Evolutionary conservation across 2,888 invertebrate genomes (phyloP).

Genomic region (Agriotes lineatus): DNA sequence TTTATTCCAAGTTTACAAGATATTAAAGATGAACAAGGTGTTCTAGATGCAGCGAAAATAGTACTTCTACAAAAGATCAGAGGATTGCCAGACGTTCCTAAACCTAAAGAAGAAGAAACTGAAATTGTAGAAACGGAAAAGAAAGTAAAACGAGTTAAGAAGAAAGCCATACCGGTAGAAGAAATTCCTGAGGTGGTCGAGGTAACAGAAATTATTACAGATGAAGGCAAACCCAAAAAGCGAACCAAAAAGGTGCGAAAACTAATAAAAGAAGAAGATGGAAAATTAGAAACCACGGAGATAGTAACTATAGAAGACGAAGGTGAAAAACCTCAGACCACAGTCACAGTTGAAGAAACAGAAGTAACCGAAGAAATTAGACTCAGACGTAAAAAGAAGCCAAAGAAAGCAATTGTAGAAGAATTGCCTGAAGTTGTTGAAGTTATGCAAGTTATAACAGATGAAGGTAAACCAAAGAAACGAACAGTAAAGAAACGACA

Average conservation of each 20-base stretch:
- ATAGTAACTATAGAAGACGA: conserved; percentile 46
- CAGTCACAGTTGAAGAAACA: conserved; percentile 48
- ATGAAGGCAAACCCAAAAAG: conserved; percentile 49
- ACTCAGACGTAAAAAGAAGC: conserved; percentile 22
- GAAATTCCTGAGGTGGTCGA: conserved; percentile 43
- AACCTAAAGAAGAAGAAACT: conserved; percentile 47
- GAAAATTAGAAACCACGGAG: conserved; percentile 50
- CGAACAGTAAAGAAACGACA: conserved; percentile 58
- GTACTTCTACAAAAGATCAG: conserved; percentile 32
- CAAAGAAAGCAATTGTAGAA: conserved; percentile 33
- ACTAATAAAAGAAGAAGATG: conserved; percentile 55
- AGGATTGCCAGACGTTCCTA: conserved; percentile 45
- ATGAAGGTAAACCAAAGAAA: conserved; percentile 55
- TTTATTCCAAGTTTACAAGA: conserved; percentile 47
- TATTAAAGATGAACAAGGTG: conserved; percentile 49
- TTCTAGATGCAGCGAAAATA: conserved; percentile 54
- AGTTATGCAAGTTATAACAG: conserved; percentile 51
- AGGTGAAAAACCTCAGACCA: conserved; percentile 42
- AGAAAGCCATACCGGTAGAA: conserved; percentile 21
- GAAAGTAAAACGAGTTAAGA: conserved; percentile 38
- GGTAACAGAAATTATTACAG: conserved; percentile 46
- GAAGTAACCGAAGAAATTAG: conserved; percentile 35
- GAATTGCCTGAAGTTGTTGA: conserved; percentile 52
- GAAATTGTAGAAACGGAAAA: conserved; percentile 55
- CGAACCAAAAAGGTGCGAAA: conserved; percentile 47